Evolutionary conservation across 2,113 vertebrate species (phyloP).

Genomic region (Brachirus orientalis): DNA sequence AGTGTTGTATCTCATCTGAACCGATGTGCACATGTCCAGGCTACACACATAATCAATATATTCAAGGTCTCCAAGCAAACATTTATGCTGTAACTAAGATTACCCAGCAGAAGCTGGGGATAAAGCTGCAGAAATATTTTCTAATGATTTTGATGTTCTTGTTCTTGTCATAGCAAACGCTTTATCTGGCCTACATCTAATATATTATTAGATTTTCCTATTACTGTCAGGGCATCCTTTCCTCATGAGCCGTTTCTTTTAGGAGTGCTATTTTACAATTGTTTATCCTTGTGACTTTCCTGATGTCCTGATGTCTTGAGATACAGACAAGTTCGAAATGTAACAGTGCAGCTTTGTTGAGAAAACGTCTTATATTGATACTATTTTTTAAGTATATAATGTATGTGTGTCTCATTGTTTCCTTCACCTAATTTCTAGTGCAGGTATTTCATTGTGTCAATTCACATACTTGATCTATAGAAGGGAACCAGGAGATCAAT

Average conservation of each 20-base stretch:
- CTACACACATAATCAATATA: conserved; percentile 23
- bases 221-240: background rate
- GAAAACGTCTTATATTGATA: background rate
- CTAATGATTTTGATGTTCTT: conserved; percentile 10
- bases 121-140: conserved; percentile 11
- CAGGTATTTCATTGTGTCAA: too few species aligned
- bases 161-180: background rate
- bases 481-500: too few species aligned
- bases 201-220: background rate
- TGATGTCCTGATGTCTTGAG: conserved; percentile 17
- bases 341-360: background rate
- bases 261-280: conserved; percentile 8
- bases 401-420: too few species aligned
- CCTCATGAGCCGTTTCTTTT: conserved; percentile 5
- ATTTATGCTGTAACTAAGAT: conserved; percentile 26
- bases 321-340: background rate
- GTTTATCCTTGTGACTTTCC: too few species aligned
- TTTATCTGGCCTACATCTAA: background rate
- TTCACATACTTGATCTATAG: too few species aligned
- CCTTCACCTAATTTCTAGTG: background rate
- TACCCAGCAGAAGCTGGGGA: conserved; percentile 1
- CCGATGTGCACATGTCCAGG: background rate
- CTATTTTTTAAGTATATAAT: background rate
- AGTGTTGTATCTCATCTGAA: background rate
- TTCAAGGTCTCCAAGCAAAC: conserved; percentile 20